Evolutionary conservation across 2,888 invertebrate species (phyloP).

Genomic region (Lepidocyrtinus sp.): DNA sequence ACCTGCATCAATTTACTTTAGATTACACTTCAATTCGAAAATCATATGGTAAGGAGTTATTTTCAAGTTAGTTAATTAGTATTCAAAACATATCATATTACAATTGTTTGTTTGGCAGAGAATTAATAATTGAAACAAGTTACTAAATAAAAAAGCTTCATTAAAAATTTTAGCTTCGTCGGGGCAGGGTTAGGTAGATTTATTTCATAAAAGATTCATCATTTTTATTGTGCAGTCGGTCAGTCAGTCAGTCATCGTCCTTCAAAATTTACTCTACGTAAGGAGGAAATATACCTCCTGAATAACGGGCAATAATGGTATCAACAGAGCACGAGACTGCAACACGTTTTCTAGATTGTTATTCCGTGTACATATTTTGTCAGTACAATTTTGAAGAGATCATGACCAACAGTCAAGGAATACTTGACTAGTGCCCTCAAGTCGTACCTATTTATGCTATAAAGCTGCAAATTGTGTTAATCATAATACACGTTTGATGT

Average conservation of each 20-base stretch:
- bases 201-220: background rate
- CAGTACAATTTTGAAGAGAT: background rate
- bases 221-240: background rate
- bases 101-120: background rate
- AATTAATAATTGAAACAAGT: conserved; percentile 38
- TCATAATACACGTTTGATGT: background rate
- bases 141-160: background rate
- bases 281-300: background rate
- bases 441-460: too few relatives aligned
- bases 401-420: background rate
- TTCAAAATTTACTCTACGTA: background rate
- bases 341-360: background rate
- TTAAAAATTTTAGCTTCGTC: background rate
- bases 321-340: background rate
- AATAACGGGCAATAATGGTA: background rate
- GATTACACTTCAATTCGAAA: background rate
- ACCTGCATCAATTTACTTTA: conserved; percentile 17
- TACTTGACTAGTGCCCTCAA: too few relatives aligned
- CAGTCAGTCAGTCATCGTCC: background rate
- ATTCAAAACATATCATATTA: conserved; percentile 39
- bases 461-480: conserved; percentile 9
- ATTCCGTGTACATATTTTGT: background rate
- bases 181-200: too few relatives aligned
- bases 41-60: background rate
- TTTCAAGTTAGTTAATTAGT: conserved; percentile 41